Percentiles rank a stretch among this genome's conserved stretches.
Conservation (phyloP, 2,797 vertebrate species). For the Microctenopoma stevenorrisi region DNA sequence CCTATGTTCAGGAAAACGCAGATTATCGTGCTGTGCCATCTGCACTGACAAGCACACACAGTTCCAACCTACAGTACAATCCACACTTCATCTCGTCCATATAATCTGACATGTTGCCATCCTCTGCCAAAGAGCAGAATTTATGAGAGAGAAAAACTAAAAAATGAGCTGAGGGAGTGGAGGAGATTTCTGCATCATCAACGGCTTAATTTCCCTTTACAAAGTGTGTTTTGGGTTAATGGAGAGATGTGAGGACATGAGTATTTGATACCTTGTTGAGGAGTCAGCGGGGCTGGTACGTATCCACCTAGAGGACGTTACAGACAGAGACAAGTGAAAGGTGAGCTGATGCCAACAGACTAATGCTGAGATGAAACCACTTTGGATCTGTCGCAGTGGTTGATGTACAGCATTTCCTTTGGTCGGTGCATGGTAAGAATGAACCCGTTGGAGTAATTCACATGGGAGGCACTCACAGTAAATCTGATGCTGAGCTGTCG, state of each 20-base stretch:
- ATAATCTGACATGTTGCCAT: conserved; percentile 37
- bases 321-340: conserved; percentile 44
- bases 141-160: conserved; percentile 1
- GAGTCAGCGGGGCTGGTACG: conserved; percentile 77
- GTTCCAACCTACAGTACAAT: background rate
- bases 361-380: conserved; percentile 20
- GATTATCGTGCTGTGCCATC: conserved; percentile 55
- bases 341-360: conserved; percentile 19
- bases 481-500: conserved; percentile 22
- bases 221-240: background rate
- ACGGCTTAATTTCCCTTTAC: background rate
- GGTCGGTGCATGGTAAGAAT: conserved; percentile 19
- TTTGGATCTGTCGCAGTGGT: conserved; percentile 15
- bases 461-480: conserved; percentile 22
- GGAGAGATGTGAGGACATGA: conserved; percentile 1
- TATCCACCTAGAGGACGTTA: conserved; percentile 74
- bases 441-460: conserved; percentile 16
- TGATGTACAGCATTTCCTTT: conserved; percentile 14
- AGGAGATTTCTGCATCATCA: background rate
- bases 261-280: conserved; percentile 81
- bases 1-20: conserved; percentile 50
- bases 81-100: conserved; percentile 28
- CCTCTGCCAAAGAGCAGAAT: conserved; percentile 11
- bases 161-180: conserved; percentile 7
- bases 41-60: conserved; percentile 36